Evolutionary conservation across 2,113 vertebrate species (phyloP).

Genomic region (Ophthalmolycus amberensis): DNA sequence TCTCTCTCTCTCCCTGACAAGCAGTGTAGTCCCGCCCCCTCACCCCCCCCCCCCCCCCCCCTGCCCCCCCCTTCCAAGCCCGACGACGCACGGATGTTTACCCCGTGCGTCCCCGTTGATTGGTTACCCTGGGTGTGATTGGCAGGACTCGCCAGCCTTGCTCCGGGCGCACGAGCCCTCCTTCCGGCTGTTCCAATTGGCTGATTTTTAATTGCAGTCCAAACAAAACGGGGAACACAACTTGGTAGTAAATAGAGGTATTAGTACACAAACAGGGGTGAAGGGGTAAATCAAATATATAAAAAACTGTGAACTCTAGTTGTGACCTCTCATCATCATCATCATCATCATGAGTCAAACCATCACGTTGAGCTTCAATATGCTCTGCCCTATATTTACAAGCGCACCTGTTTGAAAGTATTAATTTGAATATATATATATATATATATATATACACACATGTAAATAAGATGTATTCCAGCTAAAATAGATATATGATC

Average conservation of each 20-base stretch:
- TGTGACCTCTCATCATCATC: not conserved
- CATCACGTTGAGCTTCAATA: too few species aligned
- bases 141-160: conserved; percentile 84
- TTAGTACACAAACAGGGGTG: conserved; percentile 42
- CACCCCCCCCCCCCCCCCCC: conserved; percentile 75
- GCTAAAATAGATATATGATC: not conserved
- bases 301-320: conserved; percentile 21
- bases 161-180: conserved; percentile 83
- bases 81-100: conserved; percentile 91
- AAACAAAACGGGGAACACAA: conserved; percentile 77
- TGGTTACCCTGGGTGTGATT: conserved; percentile 89
- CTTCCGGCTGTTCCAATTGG: conserved; percentile 96
- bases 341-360: too few species aligned
- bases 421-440: not conserved
- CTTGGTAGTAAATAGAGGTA: conserved; percentile 69
- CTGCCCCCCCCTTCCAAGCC: conserved; percentile 78
- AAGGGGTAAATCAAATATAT: not conserved
- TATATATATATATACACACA: not conserved
- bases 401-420: not conserved
- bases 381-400: not conserved
- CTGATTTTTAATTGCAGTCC: conserved; percentile 93
- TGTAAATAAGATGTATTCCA: not conserved
- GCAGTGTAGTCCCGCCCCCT: conserved; percentile 79
- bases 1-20: conserved; percentile 71
- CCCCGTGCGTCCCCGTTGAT: conserved; percentile 86